Conservation (phyloP, 2,888 invertebrate genomes). For the Syrista parreyssii region DNA sequence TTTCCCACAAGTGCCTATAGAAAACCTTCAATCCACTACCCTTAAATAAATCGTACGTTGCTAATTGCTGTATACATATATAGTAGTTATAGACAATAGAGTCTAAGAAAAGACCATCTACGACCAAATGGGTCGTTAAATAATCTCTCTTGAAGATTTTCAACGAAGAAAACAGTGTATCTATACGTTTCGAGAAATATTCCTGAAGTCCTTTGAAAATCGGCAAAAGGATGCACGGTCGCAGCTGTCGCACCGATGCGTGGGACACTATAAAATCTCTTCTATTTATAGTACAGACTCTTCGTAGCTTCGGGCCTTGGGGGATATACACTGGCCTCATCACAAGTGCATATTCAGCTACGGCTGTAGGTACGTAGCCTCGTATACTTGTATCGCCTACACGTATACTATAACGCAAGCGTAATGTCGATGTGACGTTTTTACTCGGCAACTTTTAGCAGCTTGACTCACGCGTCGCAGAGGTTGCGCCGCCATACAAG, state of each 20-base stretch:
- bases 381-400: neutral
- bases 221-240: neutral
- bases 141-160: too few species aligned
- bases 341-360: neutral
- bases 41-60: neutral
- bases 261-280: conserved; percentile 43
- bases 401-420: neutral
- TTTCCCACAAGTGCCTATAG: neutral
- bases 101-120: neutral
- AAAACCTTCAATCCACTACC: neutral
- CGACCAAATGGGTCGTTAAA: too few species aligned
- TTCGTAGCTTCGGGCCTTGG: conserved; percentile 21
- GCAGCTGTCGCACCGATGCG: conserved; percentile 26
- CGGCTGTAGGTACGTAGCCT: neutral
- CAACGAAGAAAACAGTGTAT: neutral
- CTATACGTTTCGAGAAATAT: neutral
- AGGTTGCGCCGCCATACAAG: neutral
- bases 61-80: neutral
- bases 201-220: neutral
- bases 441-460: neutral
- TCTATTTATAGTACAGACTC: conserved; percentile 40
- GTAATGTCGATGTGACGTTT: neutral
- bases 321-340: neutral
- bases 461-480: neutral
- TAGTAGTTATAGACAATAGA: neutral